Evolutionary conservation across 2,797 vertebrate species (phyloP), one percentile per base, ranked within the genome.

Genomic region (Poecilia wingei): DNA sequence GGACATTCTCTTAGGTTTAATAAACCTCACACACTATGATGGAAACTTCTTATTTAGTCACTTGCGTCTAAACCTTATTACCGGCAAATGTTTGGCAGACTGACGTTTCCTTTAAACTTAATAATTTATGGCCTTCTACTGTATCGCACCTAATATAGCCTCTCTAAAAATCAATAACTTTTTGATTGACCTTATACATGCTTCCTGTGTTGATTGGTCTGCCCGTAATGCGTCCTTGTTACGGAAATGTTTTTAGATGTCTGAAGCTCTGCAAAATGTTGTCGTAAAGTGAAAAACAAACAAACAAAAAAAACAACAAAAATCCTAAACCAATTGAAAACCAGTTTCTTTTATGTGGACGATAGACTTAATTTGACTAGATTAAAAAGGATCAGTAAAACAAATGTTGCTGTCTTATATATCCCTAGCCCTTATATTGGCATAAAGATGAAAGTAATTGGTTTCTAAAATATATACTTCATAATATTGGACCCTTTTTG

Each of bases 151-250:
- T 57, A 41, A 46, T 77, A 10, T 53, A 75, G 36, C 5, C 41
- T 55, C 2, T 1, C 47, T 72, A 6, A 36, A 10, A 83, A 80
- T 84, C 71, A 72, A 73, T 80, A 72, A 33, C n/a, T 73, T 76
- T 85, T 76, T 75, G 57, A 55, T 75, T 74, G 61, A 71, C 45
- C 41, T 59, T 75, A 76, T 66, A 49, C 49, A 0, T 43, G 9
- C 46, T 70, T 12, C 64, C 51, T 55, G 39, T 69, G 53, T 64
- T 79, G 39, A 83, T 80, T 76, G 16, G 41, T 74, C 51, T 75
- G 53, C 10, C 74, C 76, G 0, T 51, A 59, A 69, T 53, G 8
- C 66, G 59, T 80, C n/a, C 45, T 78, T 46, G 43, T 14, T 22
- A n/a, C n/a, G 33, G 13, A 2, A 43, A 12, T 28, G 36, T 31